phyloP scores from a whole-genome alignment of 1,140 invertebrate species.

The Chlorops oryzae region DNA sequence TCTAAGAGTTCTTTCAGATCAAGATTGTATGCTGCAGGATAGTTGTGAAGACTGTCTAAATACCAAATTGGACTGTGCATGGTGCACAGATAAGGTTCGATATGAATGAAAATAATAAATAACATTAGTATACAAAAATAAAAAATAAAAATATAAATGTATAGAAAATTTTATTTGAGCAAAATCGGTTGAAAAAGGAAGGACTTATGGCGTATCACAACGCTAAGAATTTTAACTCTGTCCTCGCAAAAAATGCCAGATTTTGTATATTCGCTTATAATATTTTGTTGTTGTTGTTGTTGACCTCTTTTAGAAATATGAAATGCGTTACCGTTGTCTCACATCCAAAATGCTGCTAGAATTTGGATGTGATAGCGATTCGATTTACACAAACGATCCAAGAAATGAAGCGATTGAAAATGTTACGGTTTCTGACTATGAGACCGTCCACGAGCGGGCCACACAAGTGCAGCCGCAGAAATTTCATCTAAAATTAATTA shows the following conservation, averaged over 20 bases:
- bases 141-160: too few relatives aligned
- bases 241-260: too few relatives aligned
- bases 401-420: conserved; percentile 30
- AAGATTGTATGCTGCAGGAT: conserved; percentile 32
- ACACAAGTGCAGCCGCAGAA: conserved; percentile 58
- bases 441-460: conserved; percentile 43
- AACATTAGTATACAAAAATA: too few relatives aligned
- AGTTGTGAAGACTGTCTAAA: conserved; percentile 44
- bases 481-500: conserved; percentile 52
- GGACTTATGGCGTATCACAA: too few relatives aligned
- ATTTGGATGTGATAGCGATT: conserved; percentile 25
- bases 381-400: conserved; percentile 37
- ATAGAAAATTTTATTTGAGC: too few relatives aligned
- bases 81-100: conserved; percentile 48
- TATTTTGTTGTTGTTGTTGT: neutral
- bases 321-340: conserved; percentile 31
- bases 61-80: conserved; percentile 36
- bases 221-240: conserved; percentile 1
- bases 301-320: conserved; percentile 20
- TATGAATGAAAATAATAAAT: conserved; percentile 11
- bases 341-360: conserved; percentile 22
- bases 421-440: conserved; percentile 45
- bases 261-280: neutral
- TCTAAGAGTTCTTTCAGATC: conserved; percentile 21
- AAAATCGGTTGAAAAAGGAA: too few relatives aligned